phyloP scores from a whole-genome alignment of 2,797 vertebrate species.

The Crocidura indochinensis region DNA sequence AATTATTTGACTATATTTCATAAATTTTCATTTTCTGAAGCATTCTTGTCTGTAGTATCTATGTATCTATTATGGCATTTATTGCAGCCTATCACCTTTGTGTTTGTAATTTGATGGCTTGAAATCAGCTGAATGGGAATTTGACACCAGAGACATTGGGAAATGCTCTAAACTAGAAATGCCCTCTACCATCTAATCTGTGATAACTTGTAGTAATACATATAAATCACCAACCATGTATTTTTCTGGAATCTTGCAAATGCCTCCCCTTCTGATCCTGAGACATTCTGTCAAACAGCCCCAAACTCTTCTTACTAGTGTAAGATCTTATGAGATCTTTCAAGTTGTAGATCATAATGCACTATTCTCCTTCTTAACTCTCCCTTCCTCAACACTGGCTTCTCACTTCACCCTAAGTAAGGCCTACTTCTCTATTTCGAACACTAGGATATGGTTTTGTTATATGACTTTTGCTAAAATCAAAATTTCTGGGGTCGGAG shows the following conservation, averaged over 20 bases:
- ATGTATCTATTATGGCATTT: not conserved
- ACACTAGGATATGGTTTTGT: not conserved
- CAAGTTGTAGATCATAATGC: not conserved
- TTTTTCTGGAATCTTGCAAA: constrained; percentile 50
- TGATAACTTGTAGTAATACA: not conserved
- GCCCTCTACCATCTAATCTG: not conserved
- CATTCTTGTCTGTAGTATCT: not conserved
- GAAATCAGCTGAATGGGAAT: not conserved
- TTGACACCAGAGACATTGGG: constrained; percentile 55
- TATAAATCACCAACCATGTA: not conserved
- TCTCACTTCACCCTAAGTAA: not conserved
- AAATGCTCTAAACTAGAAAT: constrained; percentile 52
- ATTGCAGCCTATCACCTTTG: not conserved
- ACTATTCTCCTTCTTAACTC: not conserved
- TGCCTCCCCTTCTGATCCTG: not conserved
- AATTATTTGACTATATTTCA: constrained; percentile 46
- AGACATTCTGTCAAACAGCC: not conserved
- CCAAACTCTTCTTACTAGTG: not conserved
- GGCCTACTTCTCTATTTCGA: not conserved
- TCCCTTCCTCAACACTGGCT: not conserved
- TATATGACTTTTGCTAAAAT: not conserved
- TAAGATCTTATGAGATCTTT: too few species aligned
- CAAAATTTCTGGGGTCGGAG: not conserved
- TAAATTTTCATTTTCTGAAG: not conserved
- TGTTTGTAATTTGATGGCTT: constrained; percentile 40